Conservation (phyloP, 1,140 invertebrate species). For the Aphis gossypii region DNA sequence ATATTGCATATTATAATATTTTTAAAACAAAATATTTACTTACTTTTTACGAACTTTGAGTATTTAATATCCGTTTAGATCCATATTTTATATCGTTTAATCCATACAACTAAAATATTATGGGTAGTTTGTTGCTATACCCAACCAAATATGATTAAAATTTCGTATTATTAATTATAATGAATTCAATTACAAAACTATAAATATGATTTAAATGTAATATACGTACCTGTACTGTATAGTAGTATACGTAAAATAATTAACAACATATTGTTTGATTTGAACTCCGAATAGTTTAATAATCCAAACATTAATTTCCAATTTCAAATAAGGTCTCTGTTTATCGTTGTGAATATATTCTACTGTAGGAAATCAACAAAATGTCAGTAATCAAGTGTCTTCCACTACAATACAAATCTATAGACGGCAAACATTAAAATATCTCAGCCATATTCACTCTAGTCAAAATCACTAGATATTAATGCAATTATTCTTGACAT, state of each 20-base stretch:
- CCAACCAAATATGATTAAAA: background rate
- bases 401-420: background rate
- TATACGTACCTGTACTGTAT: background rate
- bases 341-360: background rate
- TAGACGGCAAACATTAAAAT: background rate
- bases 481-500: conserved; percentile 5
- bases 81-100: no score
- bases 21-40: no score
- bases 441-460: background rate
- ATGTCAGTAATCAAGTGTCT: conserved; percentile 4
- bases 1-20: no score
- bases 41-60: no score
- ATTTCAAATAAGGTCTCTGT: background rate
- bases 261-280: background rate
- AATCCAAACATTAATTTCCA: background rate
- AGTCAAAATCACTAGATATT: background rate
- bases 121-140: background rate
- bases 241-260: background rate
- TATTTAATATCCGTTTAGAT: no score
- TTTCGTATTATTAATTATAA: background rate
- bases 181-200: background rate
- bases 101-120: no score
- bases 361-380: background rate
- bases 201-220: background rate
- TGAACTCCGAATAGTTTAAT: background rate